Evolutionary conservation across 2,113 vertebrate species (phyloP), one percentile per base, ranked within the genome.

Genomic region (Nansenia antarctica): DNA sequence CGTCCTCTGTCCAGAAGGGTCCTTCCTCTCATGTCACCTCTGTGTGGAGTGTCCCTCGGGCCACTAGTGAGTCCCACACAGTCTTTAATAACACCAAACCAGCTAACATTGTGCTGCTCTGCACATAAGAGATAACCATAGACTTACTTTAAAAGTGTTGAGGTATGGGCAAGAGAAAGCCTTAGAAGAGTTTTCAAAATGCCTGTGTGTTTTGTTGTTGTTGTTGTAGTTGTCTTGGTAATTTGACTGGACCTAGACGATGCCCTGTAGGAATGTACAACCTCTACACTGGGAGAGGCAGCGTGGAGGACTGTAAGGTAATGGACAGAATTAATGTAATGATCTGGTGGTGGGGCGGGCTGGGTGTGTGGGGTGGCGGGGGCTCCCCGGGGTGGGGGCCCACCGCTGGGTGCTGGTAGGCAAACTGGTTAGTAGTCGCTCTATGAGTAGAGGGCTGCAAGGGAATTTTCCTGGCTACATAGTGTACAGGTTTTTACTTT

Each of bases 11-110:
- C 85, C 74, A 1, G 70, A 79, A 66, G 93, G 93, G 30, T 85
- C 78, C 57, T 93, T 92, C 78, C 89, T 92, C 64, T 64, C 74
- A 1, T 74, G 87, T 61, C 86, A 90, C 5, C 84, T 90, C 74
- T 94, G 93, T 81, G 75, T 94, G 49, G 91, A 95, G 61, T 96
- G 94, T 52, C 93, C 92, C 0, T 52, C 74, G 0, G 95, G 94
- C 18, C 92, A 91, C 85, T 94, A 92, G 94, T 96, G 89, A 93
- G 94, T 86, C 5, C 52, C 32, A 70, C 11, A 54, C 24, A 9
- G 67, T 64, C 20, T 77, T 67, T 54, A 0, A 30, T 20, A 30
- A 8, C 27, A 15, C 55, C 27, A 57, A 3, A 14, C 8, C 53
- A 20, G n/a, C 1, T 29, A 14, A 9, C 8, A 3, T 8, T 22